These are phyloP conservation scores for Loriculus beryllinus DNA, from an alignment of 2,797 vertebrate genomes.

Conservation along the genomic window DNA sequence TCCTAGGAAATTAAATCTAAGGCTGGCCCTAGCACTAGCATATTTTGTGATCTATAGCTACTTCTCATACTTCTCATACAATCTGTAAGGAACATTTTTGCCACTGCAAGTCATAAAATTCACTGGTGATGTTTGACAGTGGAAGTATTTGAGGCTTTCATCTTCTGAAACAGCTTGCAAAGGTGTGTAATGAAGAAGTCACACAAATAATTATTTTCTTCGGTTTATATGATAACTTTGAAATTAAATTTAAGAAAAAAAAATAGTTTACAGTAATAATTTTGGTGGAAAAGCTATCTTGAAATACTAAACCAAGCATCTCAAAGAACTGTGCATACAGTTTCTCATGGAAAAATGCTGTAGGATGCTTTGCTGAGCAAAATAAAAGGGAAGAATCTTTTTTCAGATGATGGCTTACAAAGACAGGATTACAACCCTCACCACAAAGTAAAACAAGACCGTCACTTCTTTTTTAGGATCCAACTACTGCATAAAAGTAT, in stretches of 20 bases:
- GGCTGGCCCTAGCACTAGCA: not conserved
- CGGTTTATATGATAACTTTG: not conserved
- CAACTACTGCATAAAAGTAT: not conserved
- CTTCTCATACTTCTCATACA: not conserved
- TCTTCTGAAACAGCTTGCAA: not conserved
- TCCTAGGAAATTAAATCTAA: not conserved
- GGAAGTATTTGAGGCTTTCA: not conserved
- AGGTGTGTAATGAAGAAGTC: not conserved
- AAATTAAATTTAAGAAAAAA: not conserved
- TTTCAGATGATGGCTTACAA: not conserved
- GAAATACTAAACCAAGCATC: not conserved
- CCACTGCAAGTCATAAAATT: not conserved
- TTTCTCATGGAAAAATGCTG: not conserved
- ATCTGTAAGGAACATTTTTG: not conserved
- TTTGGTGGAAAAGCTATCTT: not conserved
- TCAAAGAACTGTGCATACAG: not conserved
- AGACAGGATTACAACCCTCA: not conserved
- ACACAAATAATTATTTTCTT: not conserved
- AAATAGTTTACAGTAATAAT: not conserved
- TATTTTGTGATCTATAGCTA: not conserved
- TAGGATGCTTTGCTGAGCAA: not conserved
- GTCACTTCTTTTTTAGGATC: not conserved
- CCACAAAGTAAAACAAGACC: not conserved
- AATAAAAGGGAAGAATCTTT: not conserved
- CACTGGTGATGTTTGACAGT: not conserved